Evolutionary conservation across 1,140 invertebrate genomes (phyloP).

Genomic region (Formica selysi): DNA sequence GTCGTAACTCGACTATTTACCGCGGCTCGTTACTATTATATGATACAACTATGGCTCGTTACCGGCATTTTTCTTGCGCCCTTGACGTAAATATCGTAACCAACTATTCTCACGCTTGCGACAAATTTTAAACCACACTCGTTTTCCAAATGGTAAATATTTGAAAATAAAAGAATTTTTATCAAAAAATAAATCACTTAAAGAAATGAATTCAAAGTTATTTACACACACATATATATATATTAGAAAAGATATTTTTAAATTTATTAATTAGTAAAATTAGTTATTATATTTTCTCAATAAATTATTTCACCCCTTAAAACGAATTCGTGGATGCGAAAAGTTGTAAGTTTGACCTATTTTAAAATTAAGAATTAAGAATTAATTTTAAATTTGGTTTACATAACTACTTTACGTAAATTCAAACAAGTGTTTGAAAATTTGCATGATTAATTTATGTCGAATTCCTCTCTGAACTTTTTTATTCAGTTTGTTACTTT

Average conservation of each 20-base stretch:
- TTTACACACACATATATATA: neutral
- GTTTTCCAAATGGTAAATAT: neutral
- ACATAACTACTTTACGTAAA: neutral
- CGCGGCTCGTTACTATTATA: slow-evolving; percentile 44
- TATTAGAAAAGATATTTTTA: neutral
- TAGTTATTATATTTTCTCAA: neutral
- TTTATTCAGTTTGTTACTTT: neutral
- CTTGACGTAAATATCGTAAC: slow-evolving; percentile 3
- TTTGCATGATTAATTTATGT: neutral
- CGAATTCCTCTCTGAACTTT: neutral
- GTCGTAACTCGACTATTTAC: slow-evolving; percentile 19
- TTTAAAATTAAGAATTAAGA: neutral
- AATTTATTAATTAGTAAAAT: neutral
- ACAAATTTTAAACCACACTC: neutral
- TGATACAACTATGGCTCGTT: slow-evolving; percentile 39
- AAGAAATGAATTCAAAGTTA: neutral
- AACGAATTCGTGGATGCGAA: neutral
- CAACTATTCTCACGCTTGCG: neutral
- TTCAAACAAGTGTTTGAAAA: neutral
- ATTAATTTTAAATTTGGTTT: neutral
- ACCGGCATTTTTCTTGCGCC: slow-evolving; percentile 30
- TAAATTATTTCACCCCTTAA: neutral
- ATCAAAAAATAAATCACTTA: slow-evolving; percentile 11
- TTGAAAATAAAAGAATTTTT: neutral
- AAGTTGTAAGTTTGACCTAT: too few relatives aligned